phyloP scores from a whole-genome alignment of 2,888 invertebrate species.

The Mythimna loreyi region DNA sequence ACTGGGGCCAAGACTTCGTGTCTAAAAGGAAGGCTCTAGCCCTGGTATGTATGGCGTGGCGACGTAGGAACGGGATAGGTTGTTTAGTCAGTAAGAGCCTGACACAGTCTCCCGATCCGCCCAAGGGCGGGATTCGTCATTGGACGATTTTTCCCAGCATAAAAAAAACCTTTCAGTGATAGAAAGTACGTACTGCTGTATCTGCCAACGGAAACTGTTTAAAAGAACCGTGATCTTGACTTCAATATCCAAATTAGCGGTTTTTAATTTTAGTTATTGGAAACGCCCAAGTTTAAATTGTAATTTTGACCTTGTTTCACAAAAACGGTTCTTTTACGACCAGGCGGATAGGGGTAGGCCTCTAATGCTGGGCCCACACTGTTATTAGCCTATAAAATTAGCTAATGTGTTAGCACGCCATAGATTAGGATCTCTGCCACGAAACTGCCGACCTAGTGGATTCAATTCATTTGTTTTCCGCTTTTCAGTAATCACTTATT shows the following conservation, averaged over 20 bases:
- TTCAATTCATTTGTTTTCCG: conserved; percentile 7
- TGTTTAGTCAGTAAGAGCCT: too few species aligned
- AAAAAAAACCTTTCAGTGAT: too few species aligned
- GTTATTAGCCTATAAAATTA: conserved; percentile 33
- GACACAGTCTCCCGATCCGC: too few species aligned
- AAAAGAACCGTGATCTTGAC: neutral
- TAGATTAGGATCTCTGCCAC: conserved; percentile 26
- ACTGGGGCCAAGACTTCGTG: too few species aligned
- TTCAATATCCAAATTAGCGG: neutral
- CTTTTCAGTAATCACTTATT: neutral
- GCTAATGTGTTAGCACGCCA: conserved; percentile 44
- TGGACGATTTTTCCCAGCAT: too few species aligned
- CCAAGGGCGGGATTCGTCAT: too few species aligned
- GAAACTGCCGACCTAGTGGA: conserved; percentile 16
- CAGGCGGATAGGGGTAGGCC: neutral
- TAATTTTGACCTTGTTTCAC: neutral
- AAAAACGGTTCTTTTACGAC: conserved; percentile 18
- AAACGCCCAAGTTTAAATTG: neutral
- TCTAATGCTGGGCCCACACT: conserved; percentile 20
- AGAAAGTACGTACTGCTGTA: too few species aligned
- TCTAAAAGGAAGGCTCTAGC: too few species aligned
- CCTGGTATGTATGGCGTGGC: too few species aligned
- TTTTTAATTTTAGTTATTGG: neutral
- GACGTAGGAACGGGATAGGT: too few species aligned
- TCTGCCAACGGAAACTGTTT: too few species aligned